Evolutionary conservation across 2,888 invertebrate genomes (phyloP).

Genomic region (Cephus pulcher): DNA sequence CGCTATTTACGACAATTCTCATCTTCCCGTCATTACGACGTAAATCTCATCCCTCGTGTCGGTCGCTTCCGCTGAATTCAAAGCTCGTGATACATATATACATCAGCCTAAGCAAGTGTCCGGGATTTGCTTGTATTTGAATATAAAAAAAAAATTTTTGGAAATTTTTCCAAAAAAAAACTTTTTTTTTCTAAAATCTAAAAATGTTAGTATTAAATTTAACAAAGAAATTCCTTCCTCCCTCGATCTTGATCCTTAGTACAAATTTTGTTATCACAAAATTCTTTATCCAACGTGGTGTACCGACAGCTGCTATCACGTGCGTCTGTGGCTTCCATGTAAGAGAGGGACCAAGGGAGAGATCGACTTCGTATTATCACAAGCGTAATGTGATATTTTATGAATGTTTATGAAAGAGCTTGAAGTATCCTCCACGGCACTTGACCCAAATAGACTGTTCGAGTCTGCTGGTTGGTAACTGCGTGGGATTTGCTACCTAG

Average conservation of each 20-base stretch:
- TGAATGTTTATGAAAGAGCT: constrained; percentile 44
- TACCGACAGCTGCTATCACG: too few species aligned
- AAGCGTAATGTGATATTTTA: constrained; percentile 39
- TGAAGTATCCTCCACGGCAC: constrained; percentile 26
- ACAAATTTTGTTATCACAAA: too few species aligned
- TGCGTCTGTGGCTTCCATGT: constrained; percentile 7
- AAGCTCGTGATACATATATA: neutral
- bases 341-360: neutral
- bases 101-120: too few species aligned
- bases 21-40: constrained; percentile 47
- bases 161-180: too few species aligned
- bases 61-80: neutral
- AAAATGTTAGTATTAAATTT: too few species aligned
- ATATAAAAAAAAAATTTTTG: too few species aligned
- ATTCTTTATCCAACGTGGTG: too few species aligned
- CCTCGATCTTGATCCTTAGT: too few species aligned
- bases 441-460: constrained; percentile 36
- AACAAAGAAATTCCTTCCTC: too few species aligned
- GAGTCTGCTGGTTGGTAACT: constrained; percentile 23
- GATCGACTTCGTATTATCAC: neutral
- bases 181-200: too few species aligned
- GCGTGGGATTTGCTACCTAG: constrained; percentile 8
- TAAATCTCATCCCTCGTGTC: constrained; percentile 1
- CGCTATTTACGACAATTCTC: constrained; percentile 48
- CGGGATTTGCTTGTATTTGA: too few species aligned